Conservation (phyloP, 2,113 vertebrate species). For the Semicossyphus pulcher region DNA sequence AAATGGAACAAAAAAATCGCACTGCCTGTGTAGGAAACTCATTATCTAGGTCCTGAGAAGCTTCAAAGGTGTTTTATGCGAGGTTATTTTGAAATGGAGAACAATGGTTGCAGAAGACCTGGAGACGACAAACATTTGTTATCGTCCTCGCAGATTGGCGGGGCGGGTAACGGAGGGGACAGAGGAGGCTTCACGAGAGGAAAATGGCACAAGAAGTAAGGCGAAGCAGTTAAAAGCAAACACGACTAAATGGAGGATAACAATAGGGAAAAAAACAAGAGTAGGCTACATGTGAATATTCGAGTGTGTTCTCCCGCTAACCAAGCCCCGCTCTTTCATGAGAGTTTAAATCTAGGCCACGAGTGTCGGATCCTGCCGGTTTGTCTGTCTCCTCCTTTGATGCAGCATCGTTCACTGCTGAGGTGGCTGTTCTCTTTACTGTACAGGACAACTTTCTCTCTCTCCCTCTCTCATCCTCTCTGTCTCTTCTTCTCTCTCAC, state of each 20-base stretch:
- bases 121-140: constrained; percentile 23
- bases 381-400: constrained; percentile 59
- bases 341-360: constrained; percentile 70
- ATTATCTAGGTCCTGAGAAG: constrained; percentile 21
- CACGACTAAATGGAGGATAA: constrained; percentile 30
- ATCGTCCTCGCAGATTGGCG: constrained; percentile 48
- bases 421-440: constrained; percentile 72
- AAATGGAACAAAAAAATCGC: background rate
- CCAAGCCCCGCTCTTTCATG: constrained; percentile 16
- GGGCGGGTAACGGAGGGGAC: constrained; percentile 13
- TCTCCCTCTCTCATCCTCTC: background rate
- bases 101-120: constrained; percentile 34
- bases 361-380: constrained; percentile 43
- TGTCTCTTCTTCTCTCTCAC: constrained; percentile 6
- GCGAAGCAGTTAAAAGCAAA: constrained; percentile 29
- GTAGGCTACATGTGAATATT: constrained; percentile 1
- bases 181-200: constrained; percentile 7
- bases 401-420: constrained; percentile 73
- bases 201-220: background rate
- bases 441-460: constrained; percentile 62
- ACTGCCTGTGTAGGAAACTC: constrained; percentile 19
- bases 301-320: constrained; percentile 14
- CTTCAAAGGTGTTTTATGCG: constrained; percentile 3
- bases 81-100: constrained; percentile 52
- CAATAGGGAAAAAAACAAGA: constrained; percentile 1